phyloP scores from a whole-genome alignment of 2,888 invertebrate genomes.

The Myopa testacea region DNA sequence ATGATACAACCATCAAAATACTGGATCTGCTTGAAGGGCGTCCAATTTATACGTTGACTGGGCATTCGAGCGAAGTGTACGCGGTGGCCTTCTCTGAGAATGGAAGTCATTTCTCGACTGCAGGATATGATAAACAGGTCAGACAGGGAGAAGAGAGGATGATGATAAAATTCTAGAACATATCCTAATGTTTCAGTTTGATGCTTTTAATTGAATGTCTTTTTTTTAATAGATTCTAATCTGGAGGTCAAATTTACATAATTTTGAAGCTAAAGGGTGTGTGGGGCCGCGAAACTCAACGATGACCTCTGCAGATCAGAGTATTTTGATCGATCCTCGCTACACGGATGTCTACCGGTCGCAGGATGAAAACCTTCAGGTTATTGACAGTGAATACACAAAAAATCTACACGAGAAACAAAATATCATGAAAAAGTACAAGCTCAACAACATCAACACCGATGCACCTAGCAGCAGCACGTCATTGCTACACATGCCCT shows the following conservation, averaged over 20 bases:
- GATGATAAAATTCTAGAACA: not conserved
- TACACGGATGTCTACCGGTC: constrained; percentile 57
- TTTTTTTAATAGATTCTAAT: constrained; percentile 57
- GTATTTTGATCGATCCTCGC: constrained; percentile 64
- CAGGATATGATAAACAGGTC: constrained; percentile 83
- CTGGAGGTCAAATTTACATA: constrained; percentile 70
- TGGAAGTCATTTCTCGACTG: constrained; percentile 88
- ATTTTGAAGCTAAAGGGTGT: constrained; percentile 52
- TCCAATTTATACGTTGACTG: constrained; percentile 87
- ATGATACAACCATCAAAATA: constrained; percentile 85
- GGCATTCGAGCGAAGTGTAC: constrained; percentile 79
- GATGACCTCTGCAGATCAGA: constrained; percentile 50
- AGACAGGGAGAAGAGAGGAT: not conserved
- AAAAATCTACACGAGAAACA: constrained; percentile 39
- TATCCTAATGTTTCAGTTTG: not conserved
- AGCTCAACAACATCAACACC: constrained; percentile 13
- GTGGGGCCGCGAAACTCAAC: constrained; percentile 26
- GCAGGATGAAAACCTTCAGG: constrained; percentile 60
- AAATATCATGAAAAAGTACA: constrained; percentile 17
- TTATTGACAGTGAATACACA: constrained; percentile 61
- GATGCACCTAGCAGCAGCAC: constrained; percentile 32
- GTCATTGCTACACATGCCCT: constrained; percentile 44
- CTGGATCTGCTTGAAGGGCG: constrained; percentile 90
- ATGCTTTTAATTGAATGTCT: constrained; percentile 27
- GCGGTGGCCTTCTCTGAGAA: constrained; percentile 81